phyloP scores from a whole-genome alignment of 2,888 invertebrate species.

The Calephelis perditalis region DNA sequence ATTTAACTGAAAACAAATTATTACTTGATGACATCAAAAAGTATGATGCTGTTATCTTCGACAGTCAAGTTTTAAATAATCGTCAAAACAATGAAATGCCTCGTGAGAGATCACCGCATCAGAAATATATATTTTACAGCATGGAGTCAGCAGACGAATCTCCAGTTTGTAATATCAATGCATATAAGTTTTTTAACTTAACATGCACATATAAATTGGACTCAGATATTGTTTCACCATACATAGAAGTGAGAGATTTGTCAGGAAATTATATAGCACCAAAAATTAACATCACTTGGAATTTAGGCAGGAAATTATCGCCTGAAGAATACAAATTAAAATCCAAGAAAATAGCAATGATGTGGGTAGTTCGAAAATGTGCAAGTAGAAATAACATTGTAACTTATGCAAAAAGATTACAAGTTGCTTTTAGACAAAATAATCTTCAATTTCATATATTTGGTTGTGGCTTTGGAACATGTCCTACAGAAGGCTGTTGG shows the following conservation, averaged over 20 bases:
- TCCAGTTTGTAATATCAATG: conserved; percentile 46
- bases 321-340: conserved; percentile 32
- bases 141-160: conserved; percentile 42
- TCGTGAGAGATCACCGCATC: conserved; percentile 37
- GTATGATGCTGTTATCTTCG: conserved; percentile 57
- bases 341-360: conserved; percentile 31
- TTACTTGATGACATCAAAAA: conserved; percentile 41
- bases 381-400: conserved; percentile 29
- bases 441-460: conserved; percentile 66
- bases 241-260: conserved; percentile 50
- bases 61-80: conserved; percentile 36
- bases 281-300: conserved; percentile 39
- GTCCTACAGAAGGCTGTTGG: conserved; percentile 42
- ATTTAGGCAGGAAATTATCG: conserved; percentile 20
- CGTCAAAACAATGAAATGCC: conserved; percentile 40
- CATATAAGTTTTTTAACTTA: conserved; percentile 62
- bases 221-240: conserved; percentile 58
- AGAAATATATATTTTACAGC: conserved; percentile 58
- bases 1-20: conserved; percentile 46
- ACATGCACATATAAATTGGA: conserved; percentile 64
- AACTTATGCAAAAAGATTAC: conserved; percentile 45
- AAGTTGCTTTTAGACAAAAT: conserved; percentile 50
- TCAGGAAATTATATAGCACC: conserved; percentile 46
- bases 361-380: conserved; percentile 42
- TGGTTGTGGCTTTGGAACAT: conserved; percentile 44